Evolutionary conservation across 2,888 invertebrate genomes (phyloP).

Genomic region (Parnassius mnemosyne): DNA sequence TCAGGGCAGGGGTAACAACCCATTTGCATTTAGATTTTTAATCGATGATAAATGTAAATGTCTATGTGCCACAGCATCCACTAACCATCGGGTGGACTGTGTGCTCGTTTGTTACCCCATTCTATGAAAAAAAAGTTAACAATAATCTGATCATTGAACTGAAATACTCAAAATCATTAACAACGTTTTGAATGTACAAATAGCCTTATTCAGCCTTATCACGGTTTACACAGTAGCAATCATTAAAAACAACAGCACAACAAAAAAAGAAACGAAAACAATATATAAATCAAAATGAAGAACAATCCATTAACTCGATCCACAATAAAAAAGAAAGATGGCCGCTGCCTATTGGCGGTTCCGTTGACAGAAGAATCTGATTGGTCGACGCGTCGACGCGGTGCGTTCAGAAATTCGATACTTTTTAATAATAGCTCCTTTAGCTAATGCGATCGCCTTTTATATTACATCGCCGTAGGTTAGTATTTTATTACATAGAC

Average conservation of each 20-base stretch:
- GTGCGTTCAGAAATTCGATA: slow-evolving; percentile 75
- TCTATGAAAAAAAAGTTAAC: no score
- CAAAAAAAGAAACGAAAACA: slow-evolving; percentile 42
- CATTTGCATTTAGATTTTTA: no score
- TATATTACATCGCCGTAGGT: slow-evolving; percentile 66
- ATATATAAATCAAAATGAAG: slow-evolving; percentile 75
- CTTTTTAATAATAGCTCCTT: slow-evolving; percentile 81
- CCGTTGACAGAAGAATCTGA: slow-evolving; percentile 55
- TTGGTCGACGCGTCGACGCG: slow-evolving; percentile 58
- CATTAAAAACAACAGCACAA: slow-evolving; percentile 31
- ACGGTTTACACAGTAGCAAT: slow-evolving; percentile 23
- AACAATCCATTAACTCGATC: slow-evolving; percentile 77
- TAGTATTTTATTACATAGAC: slow-evolving; percentile 74
- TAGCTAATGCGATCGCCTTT: slow-evolving; percentile 77
- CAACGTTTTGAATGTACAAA: background rate
- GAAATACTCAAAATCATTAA: no score
- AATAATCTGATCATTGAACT: no score
- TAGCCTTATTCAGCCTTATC: slow-evolving; percentile 17
- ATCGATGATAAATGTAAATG: no score
- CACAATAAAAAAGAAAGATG: slow-evolving; percentile 64
- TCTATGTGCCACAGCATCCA: no score
- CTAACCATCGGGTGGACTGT: no score
- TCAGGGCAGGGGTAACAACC: no score
- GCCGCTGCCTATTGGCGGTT: slow-evolving; percentile 58
- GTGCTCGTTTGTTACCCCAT: no score